Evolutionary conservation across 2,797 vertebrate genomes (phyloP).

Genomic region (Gambusia yucatana): DNA sequence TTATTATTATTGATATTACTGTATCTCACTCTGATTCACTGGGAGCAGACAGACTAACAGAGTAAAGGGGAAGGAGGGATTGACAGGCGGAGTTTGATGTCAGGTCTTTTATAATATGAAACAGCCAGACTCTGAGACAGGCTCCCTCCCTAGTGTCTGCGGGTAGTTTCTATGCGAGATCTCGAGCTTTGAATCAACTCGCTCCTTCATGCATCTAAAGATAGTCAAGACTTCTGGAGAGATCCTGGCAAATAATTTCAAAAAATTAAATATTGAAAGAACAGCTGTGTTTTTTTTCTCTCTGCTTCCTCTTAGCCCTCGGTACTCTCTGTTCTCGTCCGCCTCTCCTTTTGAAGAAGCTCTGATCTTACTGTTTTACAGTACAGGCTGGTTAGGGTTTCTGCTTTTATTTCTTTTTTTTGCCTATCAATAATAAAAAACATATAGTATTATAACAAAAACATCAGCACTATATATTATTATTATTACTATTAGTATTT

Average conservation of each 20-base stretch:
- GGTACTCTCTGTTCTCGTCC: background rate
- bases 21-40: slow-evolving; percentile 1
- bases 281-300: background rate
- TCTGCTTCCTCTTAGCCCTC: background rate
- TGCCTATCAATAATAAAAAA: background rate
- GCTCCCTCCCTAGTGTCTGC: background rate
- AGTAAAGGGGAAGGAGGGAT: background rate
- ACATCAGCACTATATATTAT: background rate
- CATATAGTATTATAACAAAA: background rate
- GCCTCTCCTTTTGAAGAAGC: background rate
- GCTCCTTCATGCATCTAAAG: background rate
- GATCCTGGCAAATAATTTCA: background rate
- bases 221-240: background rate
- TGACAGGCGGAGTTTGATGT: background rate
- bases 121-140: background rate
- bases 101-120: background rate
- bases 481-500: background rate
- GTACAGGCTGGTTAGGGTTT: background rate
- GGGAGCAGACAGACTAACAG: background rate
- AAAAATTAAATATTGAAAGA: slow-evolving; percentile 1
- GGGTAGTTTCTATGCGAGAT: background rate
- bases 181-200: slow-evolving; percentile 1
- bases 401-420: background rate
- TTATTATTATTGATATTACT: background rate
- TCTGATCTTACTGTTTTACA: background rate